phyloP scores from a whole-genome alignment of 1,140 invertebrate genomes.

The Aphelenchoides fujianensis region DNA sequence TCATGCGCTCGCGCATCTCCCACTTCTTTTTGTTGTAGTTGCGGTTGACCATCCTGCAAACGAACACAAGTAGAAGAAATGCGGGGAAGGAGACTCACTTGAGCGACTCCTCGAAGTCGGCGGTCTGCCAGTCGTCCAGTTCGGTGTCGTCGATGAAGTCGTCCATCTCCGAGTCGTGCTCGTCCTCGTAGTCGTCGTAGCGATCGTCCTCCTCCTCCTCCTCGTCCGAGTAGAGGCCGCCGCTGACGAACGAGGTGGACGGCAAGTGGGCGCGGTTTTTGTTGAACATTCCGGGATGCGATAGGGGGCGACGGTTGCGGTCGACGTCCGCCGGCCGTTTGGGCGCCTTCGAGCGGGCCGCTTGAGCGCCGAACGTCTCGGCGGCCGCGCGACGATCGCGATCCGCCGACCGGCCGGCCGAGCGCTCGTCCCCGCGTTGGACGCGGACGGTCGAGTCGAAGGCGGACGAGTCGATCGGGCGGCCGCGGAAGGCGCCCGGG shows the following conservation, averaged over 20 bases:
- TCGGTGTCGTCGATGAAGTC: slow-evolving; percentile 57
- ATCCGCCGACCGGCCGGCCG: not conserved
- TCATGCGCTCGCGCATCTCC: slow-evolving; percentile 50
- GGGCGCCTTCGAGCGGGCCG: not conserved
- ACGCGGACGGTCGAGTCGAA: not conserved
- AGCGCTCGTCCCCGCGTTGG: not conserved
- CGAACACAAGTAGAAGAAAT: not conserved
- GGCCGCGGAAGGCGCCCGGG: not conserved
- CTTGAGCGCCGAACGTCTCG: not conserved
- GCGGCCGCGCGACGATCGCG: too few species aligned
- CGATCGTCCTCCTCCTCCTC: not conserved
- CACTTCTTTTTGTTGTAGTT: slow-evolving; percentile 52
- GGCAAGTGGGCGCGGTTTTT: slow-evolving; percentile 17
- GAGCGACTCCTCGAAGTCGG: slow-evolving; percentile 50
- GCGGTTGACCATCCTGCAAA: slow-evolving; percentile 50
- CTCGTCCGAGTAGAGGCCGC: not conserved
- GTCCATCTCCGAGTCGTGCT: slow-evolving; percentile 50
- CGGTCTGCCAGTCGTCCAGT: slow-evolving; percentile 46
- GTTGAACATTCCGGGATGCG: not conserved
- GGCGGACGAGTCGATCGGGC: not conserved
- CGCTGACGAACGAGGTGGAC: not conserved
- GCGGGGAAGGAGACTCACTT: slow-evolving; percentile 23
- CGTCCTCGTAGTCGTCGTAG: slow-evolving; percentile 32
- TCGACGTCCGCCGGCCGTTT: not conserved
- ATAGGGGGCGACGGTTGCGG: not conserved